A percentile compares a stretch with the other conserved stretches of the same genome.
phyloP scores from a whole-genome alignment of 2,888 invertebrate species.

The Rambutsinella grinnellia region DNA sequence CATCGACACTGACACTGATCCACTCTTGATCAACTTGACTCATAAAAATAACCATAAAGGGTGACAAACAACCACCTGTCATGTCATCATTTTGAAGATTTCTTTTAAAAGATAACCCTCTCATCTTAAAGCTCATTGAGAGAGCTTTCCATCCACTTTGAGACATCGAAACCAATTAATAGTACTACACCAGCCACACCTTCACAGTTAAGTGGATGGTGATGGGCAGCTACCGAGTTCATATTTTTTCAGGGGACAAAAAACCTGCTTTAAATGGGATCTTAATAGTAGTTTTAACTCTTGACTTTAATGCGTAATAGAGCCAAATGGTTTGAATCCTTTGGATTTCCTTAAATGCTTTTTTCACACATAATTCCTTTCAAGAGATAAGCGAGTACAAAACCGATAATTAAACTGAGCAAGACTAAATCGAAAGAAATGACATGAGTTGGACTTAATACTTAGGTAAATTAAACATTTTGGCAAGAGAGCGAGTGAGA shows the following conservation, averaged over 20 bases:
- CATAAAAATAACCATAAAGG: constrained; percentile 39
- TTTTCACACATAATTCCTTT: too few relatives aligned
- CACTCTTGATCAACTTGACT: constrained; percentile 41
- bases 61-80: constrained; percentile 41
- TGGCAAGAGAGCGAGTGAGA: constrained; percentile 7
- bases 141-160: constrained; percentile 1
- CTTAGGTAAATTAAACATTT: too few relatives aligned
- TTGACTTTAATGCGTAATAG: too few relatives aligned
- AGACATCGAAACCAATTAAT: constrained; percentile 28
- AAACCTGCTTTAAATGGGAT: constrained; percentile 35
- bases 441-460: too few relatives aligned
- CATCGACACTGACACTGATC: constrained; percentile 11
- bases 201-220: constrained; percentile 24
- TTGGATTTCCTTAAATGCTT: too few relatives aligned
- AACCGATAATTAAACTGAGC: too few relatives aligned
- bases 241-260: neutral
- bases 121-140: neutral
- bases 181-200: constrained; percentile 19
- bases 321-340: too few relatives aligned
- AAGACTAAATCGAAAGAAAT: too few relatives aligned
- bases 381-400: too few relatives aligned
- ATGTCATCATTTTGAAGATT: neutral
- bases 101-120: neutral
- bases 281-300: constrained; percentile 35
- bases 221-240: constrained; percentile 42